A percentile compares a stretch with the other conserved stretches of the same genome.
Conservation (phyloP, 2,113 vertebrate species). For the Pituophis catenifer region DNA sequence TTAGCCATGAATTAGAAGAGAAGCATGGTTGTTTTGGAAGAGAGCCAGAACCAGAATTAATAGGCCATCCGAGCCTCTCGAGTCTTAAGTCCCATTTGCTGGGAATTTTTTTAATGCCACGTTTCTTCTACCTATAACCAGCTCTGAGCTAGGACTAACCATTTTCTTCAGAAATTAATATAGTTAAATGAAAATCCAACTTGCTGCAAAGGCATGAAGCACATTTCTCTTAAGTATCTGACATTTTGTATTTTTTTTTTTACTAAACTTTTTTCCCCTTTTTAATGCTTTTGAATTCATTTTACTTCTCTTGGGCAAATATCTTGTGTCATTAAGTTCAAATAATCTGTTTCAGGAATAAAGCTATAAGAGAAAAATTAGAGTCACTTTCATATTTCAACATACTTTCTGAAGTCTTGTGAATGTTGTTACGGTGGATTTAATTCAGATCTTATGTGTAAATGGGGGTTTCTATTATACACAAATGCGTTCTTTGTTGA, state of each 20-base stretch:
- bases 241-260: conserved; percentile 38
- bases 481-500: neutral
- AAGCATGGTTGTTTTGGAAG: conserved; percentile 85
- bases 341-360: accelerated
- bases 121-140: conserved; percentile 71
- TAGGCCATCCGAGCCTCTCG: conserved; percentile 90
- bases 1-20: conserved; percentile 92
- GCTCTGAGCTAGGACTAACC: conserved; percentile 69
- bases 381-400: conserved; percentile 12
- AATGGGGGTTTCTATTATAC: conserved; percentile 9
- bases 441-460: conserved; percentile 38
- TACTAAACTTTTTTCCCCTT: neutral
- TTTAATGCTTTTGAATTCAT: conserved; percentile 14
- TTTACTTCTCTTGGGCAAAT: conserved; percentile 18
- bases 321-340: conserved; percentile 27
- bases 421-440: conserved; percentile 36
- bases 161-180: conserved; percentile 70
- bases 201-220: conserved; percentile 44
- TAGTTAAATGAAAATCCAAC: conserved; percentile 74
- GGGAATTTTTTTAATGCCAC: conserved; percentile 76
- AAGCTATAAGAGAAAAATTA: conserved; percentile 29
- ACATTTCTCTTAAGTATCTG: conserved; percentile 1
- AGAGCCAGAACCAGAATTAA: conserved; percentile 89
- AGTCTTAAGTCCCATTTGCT: conserved; percentile 94
- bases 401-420: conserved; percentile 40